Conservation (phyloP, 2,888 invertebrate genomes). For the Aplocera efformata region DNA sequence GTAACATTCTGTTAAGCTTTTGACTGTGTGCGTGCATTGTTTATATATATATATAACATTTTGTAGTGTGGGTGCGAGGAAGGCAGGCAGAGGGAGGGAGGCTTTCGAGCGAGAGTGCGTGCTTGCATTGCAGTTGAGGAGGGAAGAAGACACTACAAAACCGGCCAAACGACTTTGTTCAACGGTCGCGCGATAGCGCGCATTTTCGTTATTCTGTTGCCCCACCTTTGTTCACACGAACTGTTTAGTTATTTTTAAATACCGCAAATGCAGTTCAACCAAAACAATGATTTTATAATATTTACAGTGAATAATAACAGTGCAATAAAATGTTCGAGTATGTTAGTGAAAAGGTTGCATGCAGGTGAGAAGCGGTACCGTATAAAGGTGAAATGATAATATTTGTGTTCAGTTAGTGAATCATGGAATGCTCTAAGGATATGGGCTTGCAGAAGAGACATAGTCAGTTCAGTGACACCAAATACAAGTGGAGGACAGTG, state of each 20-base stretch:
- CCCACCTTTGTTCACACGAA: conserved; percentile 67
- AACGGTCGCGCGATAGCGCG: conserved; percentile 73
- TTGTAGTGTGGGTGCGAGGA: conserved; percentile 21
- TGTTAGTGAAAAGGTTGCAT: conserved; percentile 44
- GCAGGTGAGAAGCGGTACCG: conserved; percentile 45
- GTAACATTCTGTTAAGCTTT: no score
- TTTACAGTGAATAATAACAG: conserved; percentile 34
- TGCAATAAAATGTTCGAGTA: conserved; percentile 53
- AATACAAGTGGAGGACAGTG: conserved; percentile 78
- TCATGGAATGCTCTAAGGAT: conserved; percentile 65
- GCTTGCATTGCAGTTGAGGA: conserved; percentile 51
- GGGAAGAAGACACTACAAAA: conserved; percentile 54
- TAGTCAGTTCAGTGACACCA: conserved; percentile 76
- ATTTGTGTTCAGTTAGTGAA: conserved; percentile 56
- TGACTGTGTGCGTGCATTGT: no score
- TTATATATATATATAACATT: no score
- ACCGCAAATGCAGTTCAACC: conserved; percentile 25
- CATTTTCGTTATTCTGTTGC: conserved; percentile 57
- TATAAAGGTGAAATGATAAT: conserved; percentile 68
- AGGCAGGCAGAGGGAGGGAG: conserved; percentile 45
- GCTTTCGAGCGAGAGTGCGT: conserved; percentile 51
- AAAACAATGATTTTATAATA: conserved; percentile 29
- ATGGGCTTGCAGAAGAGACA: conserved; percentile 74
- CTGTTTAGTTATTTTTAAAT: conserved; percentile 9
- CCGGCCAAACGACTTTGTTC: conserved; percentile 76